Base-by-base conservation (phyloP, 2,888 invertebrate species). In the Sinopyrophorus schimmeli region DNA sequence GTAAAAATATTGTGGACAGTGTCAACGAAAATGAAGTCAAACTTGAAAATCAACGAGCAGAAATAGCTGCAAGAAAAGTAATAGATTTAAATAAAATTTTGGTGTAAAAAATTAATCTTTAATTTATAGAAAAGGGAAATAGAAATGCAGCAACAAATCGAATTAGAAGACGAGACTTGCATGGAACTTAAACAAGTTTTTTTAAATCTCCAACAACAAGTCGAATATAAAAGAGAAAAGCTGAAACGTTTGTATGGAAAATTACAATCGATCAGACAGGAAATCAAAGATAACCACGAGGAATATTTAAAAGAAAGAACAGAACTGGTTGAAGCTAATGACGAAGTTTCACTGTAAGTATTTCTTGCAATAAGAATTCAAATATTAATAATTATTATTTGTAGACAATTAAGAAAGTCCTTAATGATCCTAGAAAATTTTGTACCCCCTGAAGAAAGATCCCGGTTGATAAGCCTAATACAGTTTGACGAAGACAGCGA, bases 141-240 rank as follows among this genome's bases (percentile, higher is more conserved):
- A 41, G 96, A 97, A 75, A 95, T 98, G 83, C 88, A 92, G 67
- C 94, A 96, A 73, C 86, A 88, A 67, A 79, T 99, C 39, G 96
- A 98, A 66, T 78, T 90, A 62, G 92, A 97, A 71, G 97, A 99
- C 70, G 92, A 97, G 70, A 91, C 89, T 9, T 90, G 94, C 7
- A 78, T 89, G 34, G 95, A 92, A 66, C 85, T 98, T 42, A 86
- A 89, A 46, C 92, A 89, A 66, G 96, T 94, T 0, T 97, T 92
- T 67, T 83, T 90, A 5, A 91, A 88, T 37, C 76, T 99, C 44
- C 94, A 96, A 68, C 96, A 96, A 70, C 97, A 98, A 75, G 95
- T 98, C 1, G 98, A 99, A 68, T 86, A 92, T 46, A 99, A 98
- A 74, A 91, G 95, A 14, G 90, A 89, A 64, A 93, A 96, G 72